Evolutionary conservation across 2,888 invertebrate species (phyloP).

Genomic region (Phania funesta): DNA sequence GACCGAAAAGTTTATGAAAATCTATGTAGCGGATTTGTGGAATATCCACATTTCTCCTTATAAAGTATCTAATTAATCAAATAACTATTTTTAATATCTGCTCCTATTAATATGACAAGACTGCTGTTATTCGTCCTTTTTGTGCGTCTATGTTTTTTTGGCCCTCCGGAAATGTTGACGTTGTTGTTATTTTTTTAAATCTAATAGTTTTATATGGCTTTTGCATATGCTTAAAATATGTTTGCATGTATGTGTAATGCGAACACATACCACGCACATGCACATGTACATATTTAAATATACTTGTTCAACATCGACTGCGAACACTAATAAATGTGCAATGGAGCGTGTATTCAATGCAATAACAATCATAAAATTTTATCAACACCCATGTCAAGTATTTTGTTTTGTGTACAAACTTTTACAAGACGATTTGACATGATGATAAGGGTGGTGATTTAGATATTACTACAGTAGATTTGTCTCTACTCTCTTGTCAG

Average conservation of each 20-base stretch:
- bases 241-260: background rate
- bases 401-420: conserved; percentile 78
- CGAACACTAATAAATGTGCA: conserved; percentile 65
- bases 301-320: background rate
- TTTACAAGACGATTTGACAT: conserved; percentile 70
- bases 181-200: background rate
- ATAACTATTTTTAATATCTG: too few species aligned
- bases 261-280: background rate
- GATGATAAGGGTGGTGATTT: conserved; percentile 59
- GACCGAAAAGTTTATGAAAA: too few species aligned
- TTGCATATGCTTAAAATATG: conserved; percentile 39
- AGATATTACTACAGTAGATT: conserved; percentile 27
- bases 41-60: too few species aligned
- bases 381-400: conserved; percentile 75
- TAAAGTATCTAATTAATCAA: too few species aligned
- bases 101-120: too few species aligned
- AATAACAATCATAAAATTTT: conserved; percentile 70
- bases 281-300: background rate
- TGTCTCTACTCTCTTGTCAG: conserved; percentile 1
- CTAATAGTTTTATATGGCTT: conserved; percentile 47
- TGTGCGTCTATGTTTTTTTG: background rate
- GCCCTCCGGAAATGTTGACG: background rate
- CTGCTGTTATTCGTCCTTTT: background rate
- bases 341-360: conserved; percentile 68
- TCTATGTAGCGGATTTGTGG: too few species aligned